Percentiles rank a stretch among this genome's conserved stretches.
These are phyloP conservation scores for Melanophora roralis DNA, from an alignment of 2,888 invertebrate species.

Conservation along the genomic window DNA sequence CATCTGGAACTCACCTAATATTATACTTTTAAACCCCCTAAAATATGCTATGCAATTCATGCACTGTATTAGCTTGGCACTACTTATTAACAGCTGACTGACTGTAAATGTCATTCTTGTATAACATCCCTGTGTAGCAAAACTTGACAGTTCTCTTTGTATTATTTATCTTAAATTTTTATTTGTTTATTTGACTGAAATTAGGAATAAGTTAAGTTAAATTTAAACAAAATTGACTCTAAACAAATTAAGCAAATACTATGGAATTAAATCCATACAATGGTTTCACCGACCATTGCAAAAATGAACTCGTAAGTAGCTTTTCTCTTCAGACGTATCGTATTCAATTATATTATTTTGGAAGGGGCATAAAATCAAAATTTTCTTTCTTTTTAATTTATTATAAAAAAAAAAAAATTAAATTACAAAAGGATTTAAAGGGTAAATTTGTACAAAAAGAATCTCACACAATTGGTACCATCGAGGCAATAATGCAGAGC, in stretches of 20 bases:
- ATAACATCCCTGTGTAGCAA: constrained; percentile 5
- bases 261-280: constrained; percentile 59
- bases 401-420: no score
- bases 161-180: constrained; percentile 43
- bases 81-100: constrained; percentile 47
- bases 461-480: constrained; percentile 36
- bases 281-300: constrained; percentile 54
- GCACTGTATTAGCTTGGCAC: constrained; percentile 20
- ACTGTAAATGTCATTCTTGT: neutral
- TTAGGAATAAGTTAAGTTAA: constrained; percentile 63
- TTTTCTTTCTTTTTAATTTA: neutral
- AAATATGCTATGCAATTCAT: neutral
- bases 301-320: constrained; percentile 53
- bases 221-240: constrained; percentile 57
- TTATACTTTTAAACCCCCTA: neutral
- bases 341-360: no score
- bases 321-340: no score
- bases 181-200: constrained; percentile 53
- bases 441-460: constrained; percentile 42
- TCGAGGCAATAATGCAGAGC: constrained; percentile 60
- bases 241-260: constrained; percentile 34
- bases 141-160: constrained; percentile 25
- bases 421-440: constrained; percentile 41
- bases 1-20: no score
- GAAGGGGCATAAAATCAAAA: neutral